A percentile compares a stretch with the other conserved stretches of the same genome.
Evolutionary conservation across 2,113 vertebrate genomes (phyloP).

Genomic region (Ophthalmolycus amberensis): DNA sequence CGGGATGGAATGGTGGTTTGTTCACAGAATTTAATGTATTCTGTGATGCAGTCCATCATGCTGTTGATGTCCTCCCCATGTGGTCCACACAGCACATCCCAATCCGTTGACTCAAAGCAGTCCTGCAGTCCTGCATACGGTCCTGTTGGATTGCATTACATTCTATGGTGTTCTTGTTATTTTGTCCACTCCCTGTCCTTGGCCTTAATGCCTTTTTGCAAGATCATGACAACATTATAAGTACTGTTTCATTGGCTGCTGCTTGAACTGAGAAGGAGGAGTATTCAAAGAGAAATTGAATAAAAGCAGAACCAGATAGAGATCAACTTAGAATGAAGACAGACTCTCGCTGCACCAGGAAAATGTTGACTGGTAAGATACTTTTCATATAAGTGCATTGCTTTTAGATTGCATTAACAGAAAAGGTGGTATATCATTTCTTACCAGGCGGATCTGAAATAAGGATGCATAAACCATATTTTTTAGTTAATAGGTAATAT

Average conservation of each 20-base stretch:
- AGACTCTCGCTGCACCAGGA: background rate
- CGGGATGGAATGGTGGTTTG: too few relatives aligned
- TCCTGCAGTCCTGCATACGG: background rate
- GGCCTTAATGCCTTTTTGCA: background rate
- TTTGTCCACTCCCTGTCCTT: background rate
- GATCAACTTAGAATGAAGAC: background rate
- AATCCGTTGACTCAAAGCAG: background rate
- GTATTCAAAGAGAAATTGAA: background rate
- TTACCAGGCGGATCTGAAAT: background rate
- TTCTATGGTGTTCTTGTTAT: background rate
- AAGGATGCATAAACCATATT: background rate
- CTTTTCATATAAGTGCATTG: background rate
- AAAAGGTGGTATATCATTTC: background rate
- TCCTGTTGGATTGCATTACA: background rate
- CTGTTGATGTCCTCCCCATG: too few relatives aligned
- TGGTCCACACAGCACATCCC: too few relatives aligned
- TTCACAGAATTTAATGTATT: too few relatives aligned
- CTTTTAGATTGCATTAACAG: background rate
- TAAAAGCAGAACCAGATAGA: background rate
- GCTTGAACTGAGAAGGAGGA: constrained; percentile 28
- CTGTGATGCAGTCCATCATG: too few relatives aligned
- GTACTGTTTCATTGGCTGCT: constrained; percentile 13
- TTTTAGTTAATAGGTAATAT: background rate
- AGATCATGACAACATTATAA: background rate
- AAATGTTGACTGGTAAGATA: constrained; percentile 56